phyloP scores from a whole-genome alignment of 2,888 invertebrate genomes.

The Homarus gammarus region DNA sequence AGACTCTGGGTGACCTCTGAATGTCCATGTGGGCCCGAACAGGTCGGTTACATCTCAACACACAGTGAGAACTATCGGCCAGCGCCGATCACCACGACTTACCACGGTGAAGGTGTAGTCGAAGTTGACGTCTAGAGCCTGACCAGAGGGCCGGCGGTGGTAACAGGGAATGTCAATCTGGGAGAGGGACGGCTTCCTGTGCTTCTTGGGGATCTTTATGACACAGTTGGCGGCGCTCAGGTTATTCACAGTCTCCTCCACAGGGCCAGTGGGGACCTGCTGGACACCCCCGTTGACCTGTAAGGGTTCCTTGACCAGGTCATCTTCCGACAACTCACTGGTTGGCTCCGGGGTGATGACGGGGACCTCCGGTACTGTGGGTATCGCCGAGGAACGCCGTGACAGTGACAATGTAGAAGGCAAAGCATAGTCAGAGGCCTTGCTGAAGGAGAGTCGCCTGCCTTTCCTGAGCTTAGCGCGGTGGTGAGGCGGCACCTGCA shows the following conservation, averaged over 20 bases:
- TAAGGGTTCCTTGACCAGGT: background rate
- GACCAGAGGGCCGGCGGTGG: constrained; percentile 65
- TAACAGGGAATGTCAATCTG: constrained; percentile 68
- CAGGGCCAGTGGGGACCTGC: background rate
- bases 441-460: constrained; percentile 40
- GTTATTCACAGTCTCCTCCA: constrained; percentile 13
- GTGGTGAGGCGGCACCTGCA: constrained; percentile 66
- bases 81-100: background rate
- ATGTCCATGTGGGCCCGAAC: no score
- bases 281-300: constrained; percentile 23
- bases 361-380: constrained; percentile 5
- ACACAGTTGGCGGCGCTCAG: constrained; percentile 57
- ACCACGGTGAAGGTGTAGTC: constrained; percentile 71
- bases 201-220: constrained; percentile 64
- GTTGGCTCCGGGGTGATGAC: background rate
- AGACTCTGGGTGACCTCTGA: no score
- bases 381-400: constrained; percentile 6
- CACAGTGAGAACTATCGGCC: no score
- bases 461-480: constrained; percentile 34
- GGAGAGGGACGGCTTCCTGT: constrained; percentile 59
- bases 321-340: background rate
- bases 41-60: no score
- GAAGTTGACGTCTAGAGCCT: constrained; percentile 68
- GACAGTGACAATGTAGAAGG: no score
- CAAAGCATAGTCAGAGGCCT: no score